Percentiles rank a stretch among this genome's conserved stretches.
Evolutionary conservation across 2,797 vertebrate species (phyloP).

Genomic region (Xenopus petersii): DNA sequence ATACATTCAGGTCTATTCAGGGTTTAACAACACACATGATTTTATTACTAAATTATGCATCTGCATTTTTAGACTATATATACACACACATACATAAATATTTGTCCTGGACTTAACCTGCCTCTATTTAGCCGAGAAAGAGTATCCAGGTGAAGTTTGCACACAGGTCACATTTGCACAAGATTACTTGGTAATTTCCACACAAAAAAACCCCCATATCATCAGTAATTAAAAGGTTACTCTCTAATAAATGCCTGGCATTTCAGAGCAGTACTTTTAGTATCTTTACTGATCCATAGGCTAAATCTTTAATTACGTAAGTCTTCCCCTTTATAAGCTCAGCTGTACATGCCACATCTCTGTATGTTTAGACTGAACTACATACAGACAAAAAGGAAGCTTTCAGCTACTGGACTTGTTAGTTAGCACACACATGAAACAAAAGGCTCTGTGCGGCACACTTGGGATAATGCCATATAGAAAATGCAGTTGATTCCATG

Average conservation of each 20-base stretch:
- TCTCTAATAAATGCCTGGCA: no score
- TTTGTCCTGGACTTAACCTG: background rate
- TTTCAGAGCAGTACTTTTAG: no score
- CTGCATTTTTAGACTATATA: no score
- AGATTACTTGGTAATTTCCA: constrained; percentile 7
- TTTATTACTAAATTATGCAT: no score
- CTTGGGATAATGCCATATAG: constrained; percentile 5
- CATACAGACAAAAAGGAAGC: constrained; percentile 4
- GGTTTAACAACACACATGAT: no score
- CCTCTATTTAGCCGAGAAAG: background rate
- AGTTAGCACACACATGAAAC: constrained; percentile 2
- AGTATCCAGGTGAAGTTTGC: constrained; percentile 15
- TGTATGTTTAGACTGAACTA: constrained; percentile 1
- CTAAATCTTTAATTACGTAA: constrained; percentile 36
- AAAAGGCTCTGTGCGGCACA: background rate
- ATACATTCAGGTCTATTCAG: no score
- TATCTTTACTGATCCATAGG: background rate
- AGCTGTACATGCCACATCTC: constrained; percentile 15
- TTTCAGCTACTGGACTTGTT: background rate
- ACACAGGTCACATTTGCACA: constrained; percentile 6
- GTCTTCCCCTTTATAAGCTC: constrained; percentile 15
- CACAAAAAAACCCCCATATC: background rate
- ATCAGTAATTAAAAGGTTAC: no score
- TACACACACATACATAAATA: no score
- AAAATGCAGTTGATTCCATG: background rate